These are phyloP conservation scores for Temnothorax longispinosus DNA, from an alignment of 1,140 invertebrate genomes.

Conservation along the genomic window DNA sequence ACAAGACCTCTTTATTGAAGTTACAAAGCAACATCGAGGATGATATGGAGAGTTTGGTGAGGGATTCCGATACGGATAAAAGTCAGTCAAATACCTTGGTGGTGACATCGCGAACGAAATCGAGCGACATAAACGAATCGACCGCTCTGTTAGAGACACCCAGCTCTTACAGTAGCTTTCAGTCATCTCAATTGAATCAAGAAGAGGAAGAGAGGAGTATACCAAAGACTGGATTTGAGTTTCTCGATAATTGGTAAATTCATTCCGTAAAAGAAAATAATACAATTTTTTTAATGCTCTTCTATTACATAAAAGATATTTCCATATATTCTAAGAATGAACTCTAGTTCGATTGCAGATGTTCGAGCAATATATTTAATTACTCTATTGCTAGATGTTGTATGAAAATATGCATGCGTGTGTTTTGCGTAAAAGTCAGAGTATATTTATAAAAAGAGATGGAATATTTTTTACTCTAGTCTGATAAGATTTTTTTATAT, in stretches of 20 bases:
- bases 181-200: constrained; percentile 80
- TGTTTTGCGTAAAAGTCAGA: constrained; percentile 13
- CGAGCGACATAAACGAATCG: constrained; percentile 81
- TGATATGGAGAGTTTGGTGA: constrained; percentile 80
- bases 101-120: constrained; percentile 79
- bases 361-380: neutral
- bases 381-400: neutral
- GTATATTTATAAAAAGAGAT: neutral
- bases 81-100: constrained; percentile 77
- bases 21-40: constrained; percentile 79
- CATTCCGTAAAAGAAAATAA: neutral
- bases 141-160: constrained; percentile 81
- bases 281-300: neutral
- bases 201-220: constrained; percentile 83
- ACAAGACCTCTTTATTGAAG: constrained; percentile 82
- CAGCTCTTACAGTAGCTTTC: constrained; percentile 81
- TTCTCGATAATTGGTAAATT: constrained; percentile 90
- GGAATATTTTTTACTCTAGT: constrained; percentile 24
- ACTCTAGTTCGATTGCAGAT: neutral
- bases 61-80: constrained; percentile 72
- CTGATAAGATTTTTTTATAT: constrained; percentile 29
- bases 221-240: constrained; percentile 91
- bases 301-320: constrained; percentile 14
- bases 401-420: neutral
- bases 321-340: neutral